Evolutionary conservation across 2,113 vertebrate species (phyloP).

Genomic region (Cyanistes caeruleus): DNA sequence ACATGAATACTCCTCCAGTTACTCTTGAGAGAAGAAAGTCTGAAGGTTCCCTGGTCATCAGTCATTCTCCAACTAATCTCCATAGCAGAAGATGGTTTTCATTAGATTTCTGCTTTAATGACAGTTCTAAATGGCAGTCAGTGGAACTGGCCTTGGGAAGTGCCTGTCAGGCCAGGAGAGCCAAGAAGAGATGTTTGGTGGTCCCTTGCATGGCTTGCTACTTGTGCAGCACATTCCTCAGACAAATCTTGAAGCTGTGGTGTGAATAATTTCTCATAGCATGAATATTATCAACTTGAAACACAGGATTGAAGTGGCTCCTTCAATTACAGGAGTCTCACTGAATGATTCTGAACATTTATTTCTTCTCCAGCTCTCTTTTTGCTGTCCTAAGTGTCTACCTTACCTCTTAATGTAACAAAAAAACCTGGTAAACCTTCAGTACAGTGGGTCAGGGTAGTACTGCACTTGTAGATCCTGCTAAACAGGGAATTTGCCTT

Average conservation of each 20-base stretch:
- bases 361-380: neutral
- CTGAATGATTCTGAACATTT: neutral
- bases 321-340: neutral
- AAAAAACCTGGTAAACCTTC: neutral
- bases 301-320: neutral
- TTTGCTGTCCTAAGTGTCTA: neutral
- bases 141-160: neutral
- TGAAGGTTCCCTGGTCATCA: neutral
- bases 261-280: neutral
- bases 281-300: neutral
- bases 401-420: neutral
- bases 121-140: neutral
- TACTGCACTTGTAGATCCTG: neutral
- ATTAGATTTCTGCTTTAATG: neutral
- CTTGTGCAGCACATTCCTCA: neutral
- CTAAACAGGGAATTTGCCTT: neutral
- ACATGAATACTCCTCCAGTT: neutral
- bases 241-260: neutral
- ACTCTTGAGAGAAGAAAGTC: neutral
- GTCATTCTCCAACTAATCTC: neutral
- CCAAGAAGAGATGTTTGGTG: neutral
- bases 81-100: neutral
- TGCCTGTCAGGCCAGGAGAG: neutral
- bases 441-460: neutral
- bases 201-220: neutral